Percentiles rank a stretch among this genome's conserved stretches.
Evolutionary conservation across 2,888 invertebrate species (phyloP).

Genomic region (Melinaea marsaeus): DNA sequence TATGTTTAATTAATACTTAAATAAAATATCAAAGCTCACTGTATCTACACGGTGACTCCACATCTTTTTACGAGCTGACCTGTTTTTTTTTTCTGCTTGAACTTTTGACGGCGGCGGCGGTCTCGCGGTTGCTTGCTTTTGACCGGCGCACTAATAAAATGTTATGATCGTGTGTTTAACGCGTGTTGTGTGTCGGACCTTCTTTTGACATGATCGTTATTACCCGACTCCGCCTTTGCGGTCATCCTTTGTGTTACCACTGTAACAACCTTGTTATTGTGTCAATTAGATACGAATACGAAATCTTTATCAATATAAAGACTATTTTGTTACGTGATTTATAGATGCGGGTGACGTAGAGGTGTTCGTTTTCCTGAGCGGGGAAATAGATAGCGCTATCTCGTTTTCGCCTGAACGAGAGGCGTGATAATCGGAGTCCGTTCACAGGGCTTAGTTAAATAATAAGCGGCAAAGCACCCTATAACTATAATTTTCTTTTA

Average conservation of each 20-base stretch:
- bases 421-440: slow-evolving; percentile 62
- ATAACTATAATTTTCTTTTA: slow-evolving; percentile 73
- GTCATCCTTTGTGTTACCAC: slow-evolving; percentile 68
- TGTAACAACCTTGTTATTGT: slow-evolving; percentile 73
- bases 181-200: slow-evolving; percentile 75
- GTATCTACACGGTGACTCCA: slow-evolving; percentile 57
- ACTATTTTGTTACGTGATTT: slow-evolving; percentile 54
- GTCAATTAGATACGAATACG: slow-evolving; percentile 71
- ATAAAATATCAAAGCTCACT: slow-evolving; percentile 20
- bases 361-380: slow-evolving; percentile 32
- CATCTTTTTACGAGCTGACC: slow-evolving; percentile 73
- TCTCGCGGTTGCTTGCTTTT: slow-evolving; percentile 75
- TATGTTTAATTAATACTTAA: slow-evolving; percentile 1
- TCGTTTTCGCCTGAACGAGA: slow-evolving; percentile 35
- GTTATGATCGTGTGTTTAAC: slow-evolving; percentile 78
- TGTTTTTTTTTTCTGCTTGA: slow-evolving; percentile 70
- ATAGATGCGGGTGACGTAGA: slow-evolving; percentile 33
- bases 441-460: slow-evolving; percentile 72
- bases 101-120: slow-evolving; percentile 66
- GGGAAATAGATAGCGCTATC: slow-evolving; percentile 16
- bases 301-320: slow-evolving; percentile 57
- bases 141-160: slow-evolving; percentile 77
- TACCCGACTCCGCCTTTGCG: slow-evolving; percentile 69
- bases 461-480: slow-evolving; percentile 68
- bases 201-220: slow-evolving; percentile 76